phyloP scores from a whole-genome alignment of 2,888 invertebrate species.

The Pammene fasciana region DNA sequence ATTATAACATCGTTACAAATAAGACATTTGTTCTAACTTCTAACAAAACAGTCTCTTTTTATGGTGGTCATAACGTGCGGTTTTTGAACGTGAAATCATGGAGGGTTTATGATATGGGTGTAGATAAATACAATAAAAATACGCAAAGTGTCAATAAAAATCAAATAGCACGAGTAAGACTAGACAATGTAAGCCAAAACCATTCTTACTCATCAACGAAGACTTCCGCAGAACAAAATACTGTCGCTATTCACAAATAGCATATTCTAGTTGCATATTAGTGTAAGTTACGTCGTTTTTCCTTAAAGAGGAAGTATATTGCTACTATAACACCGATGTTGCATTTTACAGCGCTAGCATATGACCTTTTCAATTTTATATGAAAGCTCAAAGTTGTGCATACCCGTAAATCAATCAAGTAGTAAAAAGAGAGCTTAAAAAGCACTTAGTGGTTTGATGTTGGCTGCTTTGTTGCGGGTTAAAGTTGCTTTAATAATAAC shows the following conservation, averaged over 20 bases:
- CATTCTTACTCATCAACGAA: too few species aligned
- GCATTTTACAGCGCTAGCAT: conserved; percentile 20
- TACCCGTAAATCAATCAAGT: conserved; percentile 34
- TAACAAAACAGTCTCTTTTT: too few species aligned
- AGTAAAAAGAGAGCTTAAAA: conserved; percentile 32
- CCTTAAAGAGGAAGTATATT: neutral
- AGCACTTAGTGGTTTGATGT: conserved; percentile 26
- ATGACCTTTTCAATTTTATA: conserved; percentile 33
- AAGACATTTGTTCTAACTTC: too few species aligned
- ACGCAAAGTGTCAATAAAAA: neutral
- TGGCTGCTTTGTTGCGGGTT: conserved; percentile 24
- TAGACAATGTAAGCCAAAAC: neutral
- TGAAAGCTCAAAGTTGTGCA: conserved; percentile 23
- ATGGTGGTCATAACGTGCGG: too few species aligned
- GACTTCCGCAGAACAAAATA: neutral
- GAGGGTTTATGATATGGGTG: too few species aligned
- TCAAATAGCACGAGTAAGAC: conserved; percentile 2
- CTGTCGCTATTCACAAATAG: neutral
- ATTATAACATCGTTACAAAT: too few species aligned
- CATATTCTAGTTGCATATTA: neutral
- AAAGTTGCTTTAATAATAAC: conserved; percentile 15
- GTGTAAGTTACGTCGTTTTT: neutral
- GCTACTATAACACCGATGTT: neutral
- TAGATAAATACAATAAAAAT: neutral
- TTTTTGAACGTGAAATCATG: too few species aligned